Base-by-base conservation (phyloP, 2,888 invertebrate species). In the Digitonthophagus gazella region DNA sequence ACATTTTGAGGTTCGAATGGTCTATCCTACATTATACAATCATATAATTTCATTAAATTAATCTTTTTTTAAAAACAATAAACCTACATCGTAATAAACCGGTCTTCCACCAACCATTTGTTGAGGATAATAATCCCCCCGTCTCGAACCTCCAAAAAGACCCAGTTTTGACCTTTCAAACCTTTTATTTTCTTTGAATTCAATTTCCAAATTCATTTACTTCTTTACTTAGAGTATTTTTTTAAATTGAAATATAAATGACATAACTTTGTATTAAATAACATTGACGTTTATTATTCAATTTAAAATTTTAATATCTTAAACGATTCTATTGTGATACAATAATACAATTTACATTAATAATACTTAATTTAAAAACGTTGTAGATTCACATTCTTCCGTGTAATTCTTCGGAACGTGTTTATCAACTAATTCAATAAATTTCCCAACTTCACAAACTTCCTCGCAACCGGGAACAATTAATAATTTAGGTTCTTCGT, bases 371-470 rank as follows among this genome's bases (percentile, higher is more conserved):
- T 67, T 78, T 58, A 80, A 72, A 73, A 77, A 73, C 15, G 76
- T 72, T 14, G 72, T 61, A 3, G 81, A 77, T 66, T 75, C 74
- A 73, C 81, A 82, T 74, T 82, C 81, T 11, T 73, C 74, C 2
- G 81, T 81, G 68, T 80, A 82, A 75, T 82, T 81, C 65, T 71
- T 73, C 14, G 82, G 81, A 16, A 81, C 73, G 66, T 78, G 74
- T 11, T 73, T 73, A 67, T 75, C 71, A 5, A 78, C 78, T 19
- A 80, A 68, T 67, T 76, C 69, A 3, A 81, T 58, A 70, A 82
- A 81, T 64, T 74, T 74, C 20, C 77, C 73, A 64, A 81, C 74
- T 5, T 80, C 79, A 67, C 82, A 82, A 55, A 80, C 72, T 15
- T 71, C 73, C n/a, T 76, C 78, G 67, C 82, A 82, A 5, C 76